These are phyloP conservation scores for Bradypodion ventrale DNA, from an alignment of 2,797 vertebrate species.

Conservation along the genomic window DNA sequence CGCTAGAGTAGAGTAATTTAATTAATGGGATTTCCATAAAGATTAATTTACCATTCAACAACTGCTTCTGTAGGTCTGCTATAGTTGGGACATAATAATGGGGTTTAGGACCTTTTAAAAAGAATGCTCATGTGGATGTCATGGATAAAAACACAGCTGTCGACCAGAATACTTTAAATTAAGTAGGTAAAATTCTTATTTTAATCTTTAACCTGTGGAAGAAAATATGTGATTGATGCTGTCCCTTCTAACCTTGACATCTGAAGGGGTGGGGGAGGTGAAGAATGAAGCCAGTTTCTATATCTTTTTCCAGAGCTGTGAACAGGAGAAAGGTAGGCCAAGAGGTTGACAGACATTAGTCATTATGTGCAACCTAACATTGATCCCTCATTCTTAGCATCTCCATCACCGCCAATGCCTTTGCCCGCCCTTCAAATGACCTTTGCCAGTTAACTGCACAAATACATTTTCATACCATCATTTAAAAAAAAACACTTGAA, in stretches of 20 bases:
- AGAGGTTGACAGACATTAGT: background rate
- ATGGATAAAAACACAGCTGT: background rate
- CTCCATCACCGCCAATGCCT: background rate
- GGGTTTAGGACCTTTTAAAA: too few relatives aligned
- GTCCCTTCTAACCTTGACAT: too few relatives aligned
- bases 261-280: too few relatives aligned
- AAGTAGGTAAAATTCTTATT: background rate
- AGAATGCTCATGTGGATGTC: background rate
- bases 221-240: too few relatives aligned
- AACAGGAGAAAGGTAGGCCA: background rate
- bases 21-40: too few relatives aligned
- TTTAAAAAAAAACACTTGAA: background rate
- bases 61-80: too few relatives aligned
- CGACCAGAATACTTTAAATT: fast-evolving
- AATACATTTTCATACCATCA: background rate
- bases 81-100: too few relatives aligned
- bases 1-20: too few relatives aligned
- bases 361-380: fast-evolving
- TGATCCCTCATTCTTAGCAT: fast-evolving
- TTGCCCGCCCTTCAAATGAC: background rate
- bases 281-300: too few relatives aligned
- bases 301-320: background rate
- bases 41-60: too few relatives aligned
- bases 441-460: background rate
- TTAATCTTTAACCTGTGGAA: too few relatives aligned